Evolutionary conservation across 1,140 invertebrate genomes (phyloP).

Genomic region (Anastatus disparis): DNA sequence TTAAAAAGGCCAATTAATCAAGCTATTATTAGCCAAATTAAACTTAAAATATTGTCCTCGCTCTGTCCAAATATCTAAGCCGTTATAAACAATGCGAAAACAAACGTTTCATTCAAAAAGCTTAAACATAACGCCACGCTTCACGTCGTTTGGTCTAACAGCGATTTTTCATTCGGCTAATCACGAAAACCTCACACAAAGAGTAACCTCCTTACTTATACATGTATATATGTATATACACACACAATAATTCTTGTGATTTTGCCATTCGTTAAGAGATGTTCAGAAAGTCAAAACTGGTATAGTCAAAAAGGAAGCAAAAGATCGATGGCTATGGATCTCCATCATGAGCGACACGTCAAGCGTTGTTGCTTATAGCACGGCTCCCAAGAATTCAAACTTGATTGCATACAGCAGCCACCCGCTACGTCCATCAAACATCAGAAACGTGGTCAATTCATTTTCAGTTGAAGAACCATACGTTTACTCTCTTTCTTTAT

Average conservation of each 20-base stretch:
- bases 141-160: background rate
- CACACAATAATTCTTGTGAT: background rate
- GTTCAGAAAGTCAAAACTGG: too few species aligned
- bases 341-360: slow-evolving; percentile 66
- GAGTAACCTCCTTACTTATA: too few species aligned
- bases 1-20: background rate
- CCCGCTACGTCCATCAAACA: slow-evolving; percentile 65
- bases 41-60: background rate
- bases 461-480: too few species aligned
- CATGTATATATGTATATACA: too few species aligned
- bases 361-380: too few species aligned
- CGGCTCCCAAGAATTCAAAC: slow-evolving; percentile 60
- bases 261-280: slow-evolving; percentile 12
- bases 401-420: slow-evolving; percentile 60
- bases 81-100: background rate
- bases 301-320: too few species aligned
- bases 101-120: slow-evolving; percentile 8
- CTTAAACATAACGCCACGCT: background rate
- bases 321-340: slow-evolving; percentile 59
- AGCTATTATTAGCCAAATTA: background rate
- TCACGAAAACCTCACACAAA: background rate
- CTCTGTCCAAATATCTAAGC: too few species aligned
- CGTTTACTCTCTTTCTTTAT: too few species aligned
- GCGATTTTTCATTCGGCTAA: slow-evolving; percentile 30
- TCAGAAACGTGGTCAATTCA: slow-evolving; percentile 58